Evolutionary conservation across 2,113 vertebrate species (phyloP), one percentile per base, ranked within the genome.

Genomic region (Eonycteris spelaea): DNA sequence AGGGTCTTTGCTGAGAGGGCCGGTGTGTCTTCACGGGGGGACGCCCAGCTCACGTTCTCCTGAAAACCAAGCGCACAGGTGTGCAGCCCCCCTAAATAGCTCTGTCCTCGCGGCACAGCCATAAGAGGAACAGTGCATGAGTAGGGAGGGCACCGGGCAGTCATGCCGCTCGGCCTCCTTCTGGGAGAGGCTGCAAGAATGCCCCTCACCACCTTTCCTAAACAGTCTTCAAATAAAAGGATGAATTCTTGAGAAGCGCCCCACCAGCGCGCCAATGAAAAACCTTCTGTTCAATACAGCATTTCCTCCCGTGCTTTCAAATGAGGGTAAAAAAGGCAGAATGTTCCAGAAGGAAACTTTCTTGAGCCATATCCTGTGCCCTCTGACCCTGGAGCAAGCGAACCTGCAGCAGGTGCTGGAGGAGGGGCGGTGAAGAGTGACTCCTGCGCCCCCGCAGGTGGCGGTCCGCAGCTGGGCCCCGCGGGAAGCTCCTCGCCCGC

Each of bases 261-360:
- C 22, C 45, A 13, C 11, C 11, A 48, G 45, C 2, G 45, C 2
- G 9, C 48, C 24, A 15, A 18, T 5, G 6, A 26, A 61, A 53
- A 65, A 70, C 48, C 71, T 51, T 51, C 38, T 14, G 2, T 6
- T 19, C 59, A 26, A 35, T 1, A 21, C 8, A 13, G 14, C 43
- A 2, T 26, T 21, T 65, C 70, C 15, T 55, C 12, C 22, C 0
- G 9, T 6, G 63, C 80, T n/a, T 43, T 93, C 45, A 35, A 73
- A n/a, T 24, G 74, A 30, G 1, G 45, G 26, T 9, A 38, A 22
- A 26, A 30, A 43, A 43, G 13, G 13, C 30, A 6, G n/a, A 65
- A 0, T 35, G 45, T 55, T 86, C 91, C 87, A 30, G 40, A 63
- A 77, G 88, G 51, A 84, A 95, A 93, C 91, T 94, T 79, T 78